Conservation (phyloP, 1,140 invertebrate species). For the Meteorus sp. region DNA sequence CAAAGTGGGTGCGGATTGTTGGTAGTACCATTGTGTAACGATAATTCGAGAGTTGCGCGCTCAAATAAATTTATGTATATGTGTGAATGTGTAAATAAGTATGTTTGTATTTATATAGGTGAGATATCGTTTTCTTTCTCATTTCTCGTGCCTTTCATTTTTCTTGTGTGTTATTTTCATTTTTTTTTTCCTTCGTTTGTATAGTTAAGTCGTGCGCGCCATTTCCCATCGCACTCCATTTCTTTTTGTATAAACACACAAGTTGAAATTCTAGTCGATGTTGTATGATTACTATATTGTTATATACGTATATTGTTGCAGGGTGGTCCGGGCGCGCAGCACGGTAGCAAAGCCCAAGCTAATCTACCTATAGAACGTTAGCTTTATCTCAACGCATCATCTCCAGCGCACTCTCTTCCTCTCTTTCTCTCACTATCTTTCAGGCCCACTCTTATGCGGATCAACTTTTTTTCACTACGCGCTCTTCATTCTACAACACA, state of each 20-base stretch:
- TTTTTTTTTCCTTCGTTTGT: neutral
- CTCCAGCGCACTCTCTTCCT: no score
- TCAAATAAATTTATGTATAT: no score
- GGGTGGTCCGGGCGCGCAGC: conserved; percentile 22
- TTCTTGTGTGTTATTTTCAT: neutral
- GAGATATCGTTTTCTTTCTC: no score
- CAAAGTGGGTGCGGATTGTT: conserved; percentile 22
- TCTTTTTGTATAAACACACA: conserved; percentile 18
- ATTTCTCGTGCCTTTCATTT: no score
- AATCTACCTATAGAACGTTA: conserved; percentile 15
- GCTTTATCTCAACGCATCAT: conserved; percentile 21
- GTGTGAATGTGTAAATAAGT: no score
- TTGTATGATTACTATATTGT: no score
- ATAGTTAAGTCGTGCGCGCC: neutral
- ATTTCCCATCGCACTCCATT: conserved; percentile 13
- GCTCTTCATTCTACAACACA: no score
- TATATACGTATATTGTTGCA: conserved; percentile 10
- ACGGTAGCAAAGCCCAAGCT: conserved; percentile 21
- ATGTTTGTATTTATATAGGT: no score
- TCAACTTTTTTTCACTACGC: conserved; percentile 4
- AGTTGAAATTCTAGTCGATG: conserved; percentile 46
- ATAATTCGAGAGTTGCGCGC: conserved; percentile 46
- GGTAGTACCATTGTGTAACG: conserved; percentile 40
- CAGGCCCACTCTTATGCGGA: conserved; percentile 15
- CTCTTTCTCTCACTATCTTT: no score